phyloP scores from a whole-genome alignment of 2,113 vertebrate genomes.

The Nyctereutes procyonoides region DNA sequence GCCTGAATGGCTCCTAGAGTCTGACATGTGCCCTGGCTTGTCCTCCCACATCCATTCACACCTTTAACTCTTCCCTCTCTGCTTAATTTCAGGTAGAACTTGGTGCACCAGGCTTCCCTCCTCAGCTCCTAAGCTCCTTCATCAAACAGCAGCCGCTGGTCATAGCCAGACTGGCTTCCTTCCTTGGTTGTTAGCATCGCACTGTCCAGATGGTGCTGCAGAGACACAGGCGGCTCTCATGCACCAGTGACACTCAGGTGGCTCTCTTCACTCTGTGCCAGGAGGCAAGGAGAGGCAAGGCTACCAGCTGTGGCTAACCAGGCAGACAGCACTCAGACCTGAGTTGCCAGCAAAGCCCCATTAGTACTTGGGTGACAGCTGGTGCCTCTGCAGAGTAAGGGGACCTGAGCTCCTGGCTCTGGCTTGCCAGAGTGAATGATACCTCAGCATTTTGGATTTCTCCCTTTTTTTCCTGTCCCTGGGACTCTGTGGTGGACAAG shows the following conservation, averaged over 20 bases:
- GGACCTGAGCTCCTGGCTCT: neutral
- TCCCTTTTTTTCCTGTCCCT: neutral
- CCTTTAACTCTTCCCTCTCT: neutral
- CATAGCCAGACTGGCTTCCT: slow-evolving; percentile 91
- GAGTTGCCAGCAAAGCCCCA: neutral
- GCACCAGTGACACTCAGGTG: neutral
- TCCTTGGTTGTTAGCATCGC: slow-evolving; percentile 84
- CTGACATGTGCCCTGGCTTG: neutral
- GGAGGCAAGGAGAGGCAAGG: neutral
- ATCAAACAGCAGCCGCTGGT: slow-evolving; percentile 91
- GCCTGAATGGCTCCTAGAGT: neutral
- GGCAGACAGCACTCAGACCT: neutral
- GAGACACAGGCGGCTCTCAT: neutral
- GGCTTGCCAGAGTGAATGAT: neutral
- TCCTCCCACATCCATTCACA: neutral
- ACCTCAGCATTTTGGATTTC: slow-evolving; percentile 11
- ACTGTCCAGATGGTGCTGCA: neutral
- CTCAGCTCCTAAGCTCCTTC: slow-evolving; percentile 87
- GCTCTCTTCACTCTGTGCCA: neutral
- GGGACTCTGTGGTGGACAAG: neutral
- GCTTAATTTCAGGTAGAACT: slow-evolving; percentile 92
- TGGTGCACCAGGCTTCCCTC: slow-evolving; percentile 91
- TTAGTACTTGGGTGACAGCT: neutral
- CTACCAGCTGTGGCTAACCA: neutral
- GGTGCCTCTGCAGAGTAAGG: neutral